Evolutionary conservation across 2,113 vertebrate species (phyloP), one percentile per base, ranked within the genome.

Genomic region (Sturnira hondurensis): DNA sequence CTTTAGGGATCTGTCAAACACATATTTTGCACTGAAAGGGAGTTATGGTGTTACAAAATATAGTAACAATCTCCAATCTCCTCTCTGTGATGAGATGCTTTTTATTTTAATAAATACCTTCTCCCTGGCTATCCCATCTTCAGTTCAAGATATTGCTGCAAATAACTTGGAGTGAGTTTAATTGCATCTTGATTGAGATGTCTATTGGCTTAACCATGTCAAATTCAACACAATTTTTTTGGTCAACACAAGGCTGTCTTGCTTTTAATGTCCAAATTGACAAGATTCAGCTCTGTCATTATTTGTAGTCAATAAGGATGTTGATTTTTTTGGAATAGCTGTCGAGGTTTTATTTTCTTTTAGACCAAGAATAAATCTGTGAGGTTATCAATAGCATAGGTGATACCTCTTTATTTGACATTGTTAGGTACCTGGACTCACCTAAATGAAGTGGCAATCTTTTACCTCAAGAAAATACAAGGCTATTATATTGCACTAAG

Each of bases 21-120:
- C 4, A 15, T 38, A 47, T 70, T 91, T 89, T 86, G 14, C 22
- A 41, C 31, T 90, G 50, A 70, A 94, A 92, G 80, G 56, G 26
- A 86, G 33, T 73, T 74, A 41, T 14, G 36, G 14, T 67, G 19
- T 0, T 92, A 74, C 36, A 61, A 94, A 89, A 86, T 31, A 89
- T 19, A 8, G 15, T 24, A 65, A 24, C 31, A 65, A 58, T 61
- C 19, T 52, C 8, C 10, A 56, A 74, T 43, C 43, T 92, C 17
- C n/a, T 86, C 2, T 83, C 56, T 90, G 17, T 38, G 45, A 56
- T 84, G 61, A 58, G 41, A 76, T 84, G 22, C 19, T 80, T 71
- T 94, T 83, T 63, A 67, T 95, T 91, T 93, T 88, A 95, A 74
- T 67, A 93, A 89, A 54, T 61, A 92, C 56, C 50, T 63, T 91